phyloP scores from a whole-genome alignment of 2,888 invertebrate species.

The Falcaria lacertinaria region DNA sequence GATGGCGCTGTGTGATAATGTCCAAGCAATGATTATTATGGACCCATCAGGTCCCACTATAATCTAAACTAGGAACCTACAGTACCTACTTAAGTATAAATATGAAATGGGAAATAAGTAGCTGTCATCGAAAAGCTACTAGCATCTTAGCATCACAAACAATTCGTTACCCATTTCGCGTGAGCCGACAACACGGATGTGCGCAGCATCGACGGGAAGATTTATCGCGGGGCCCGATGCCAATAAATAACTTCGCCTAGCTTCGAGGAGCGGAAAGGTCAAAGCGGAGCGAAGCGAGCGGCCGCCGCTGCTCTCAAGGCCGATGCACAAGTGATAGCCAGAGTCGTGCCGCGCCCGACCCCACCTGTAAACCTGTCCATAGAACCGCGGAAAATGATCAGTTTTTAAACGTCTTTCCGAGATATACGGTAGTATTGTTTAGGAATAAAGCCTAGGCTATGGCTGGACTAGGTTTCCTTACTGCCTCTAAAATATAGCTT shows the following conservation, averaged over 20 bases:
- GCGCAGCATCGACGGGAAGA: conserved; percentile 48
- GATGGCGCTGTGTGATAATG: too few species aligned
- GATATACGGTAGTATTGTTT: conserved; percentile 1
- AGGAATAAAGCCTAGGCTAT: background rate
- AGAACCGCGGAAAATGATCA: conserved; percentile 23
- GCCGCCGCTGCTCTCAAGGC: conserved; percentile 53
- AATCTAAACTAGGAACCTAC: conserved; percentile 8
- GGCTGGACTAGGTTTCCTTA: background rate
- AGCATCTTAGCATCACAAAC: conserved; percentile 26
- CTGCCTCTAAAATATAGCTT: background rate
- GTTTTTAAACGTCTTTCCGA: conserved; percentile 11
- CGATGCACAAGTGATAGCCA: conserved; percentile 60
- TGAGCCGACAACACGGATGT: conserved; percentile 57
- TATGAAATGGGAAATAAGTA: conserved; percentile 12
- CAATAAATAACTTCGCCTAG: conserved; percentile 58
- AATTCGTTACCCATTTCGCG: conserved; percentile 38
- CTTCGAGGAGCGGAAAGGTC: conserved; percentile 54
- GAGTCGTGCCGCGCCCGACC: conserved; percentile 52
- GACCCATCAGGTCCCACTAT: conserved; percentile 9
- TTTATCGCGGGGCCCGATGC: conserved; percentile 55
- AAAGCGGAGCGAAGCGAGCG: conserved; percentile 35
- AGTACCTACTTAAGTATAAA: conserved; percentile 18
- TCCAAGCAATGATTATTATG: background rate
- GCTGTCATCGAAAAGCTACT: conserved; percentile 24
- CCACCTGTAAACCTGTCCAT: conserved; percentile 49